phyloP scores from a whole-genome alignment of 2,888 invertebrate genomes.

The Xanthorhoe spadicearia region DNA sequence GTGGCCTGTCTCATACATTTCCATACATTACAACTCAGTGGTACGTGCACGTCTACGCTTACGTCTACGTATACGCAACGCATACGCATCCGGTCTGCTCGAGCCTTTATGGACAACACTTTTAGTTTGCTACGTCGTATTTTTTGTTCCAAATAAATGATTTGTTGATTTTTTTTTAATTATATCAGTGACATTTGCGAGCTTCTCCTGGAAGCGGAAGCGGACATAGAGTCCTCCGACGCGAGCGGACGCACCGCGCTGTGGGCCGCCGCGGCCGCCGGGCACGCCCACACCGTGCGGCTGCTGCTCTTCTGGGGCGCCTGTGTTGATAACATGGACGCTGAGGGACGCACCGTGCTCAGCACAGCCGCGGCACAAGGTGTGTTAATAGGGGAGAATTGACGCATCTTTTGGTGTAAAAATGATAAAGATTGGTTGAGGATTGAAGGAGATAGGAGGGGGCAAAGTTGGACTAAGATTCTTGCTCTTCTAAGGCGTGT shows the following conservation, averaged over 20 bases:
- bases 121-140: background rate
- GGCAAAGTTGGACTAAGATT: background rate
- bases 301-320: constrained; percentile 97
- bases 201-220: constrained; percentile 94
- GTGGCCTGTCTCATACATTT: no score
- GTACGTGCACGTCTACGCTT: no score
- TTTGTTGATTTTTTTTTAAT: background rate
- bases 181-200: constrained; percentile 92
- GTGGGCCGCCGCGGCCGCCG: constrained; percentile 97
- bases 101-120: no score
- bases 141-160: background rate
- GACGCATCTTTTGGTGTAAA: background rate
- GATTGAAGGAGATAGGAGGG: background rate
- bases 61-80: no score
- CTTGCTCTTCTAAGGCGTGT: background rate
- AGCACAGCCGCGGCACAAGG: constrained; percentile 90
- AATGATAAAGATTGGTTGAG: background rate
- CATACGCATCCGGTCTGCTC: no score
- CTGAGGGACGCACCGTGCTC: constrained; percentile 95
- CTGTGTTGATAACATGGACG: constrained; percentile 97
- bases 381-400: no score
- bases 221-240: constrained; percentile 95
- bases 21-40: no score
- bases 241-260: constrained; percentile 92
- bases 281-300: constrained; percentile 93